These are phyloP conservation scores for Geotria australis DNA, from an alignment of 2,797 vertebrate species.

Conservation along the genomic window DNA sequence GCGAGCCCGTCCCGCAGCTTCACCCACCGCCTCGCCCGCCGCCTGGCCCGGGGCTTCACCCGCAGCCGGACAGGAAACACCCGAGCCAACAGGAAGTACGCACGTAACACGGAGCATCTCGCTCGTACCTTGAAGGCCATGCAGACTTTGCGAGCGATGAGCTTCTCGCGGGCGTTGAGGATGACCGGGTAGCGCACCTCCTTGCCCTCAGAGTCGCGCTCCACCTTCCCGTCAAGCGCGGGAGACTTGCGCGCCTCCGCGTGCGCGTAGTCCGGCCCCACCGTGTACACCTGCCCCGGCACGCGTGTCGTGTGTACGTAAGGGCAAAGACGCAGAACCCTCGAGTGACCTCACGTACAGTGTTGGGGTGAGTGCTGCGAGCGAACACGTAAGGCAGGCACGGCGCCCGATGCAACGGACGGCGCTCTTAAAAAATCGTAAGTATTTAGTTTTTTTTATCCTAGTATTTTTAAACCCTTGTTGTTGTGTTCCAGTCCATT, in stretches of 20 bases:
- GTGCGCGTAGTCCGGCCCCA: slow-evolving; percentile 86
- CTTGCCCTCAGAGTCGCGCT: slow-evolving; percentile 86
- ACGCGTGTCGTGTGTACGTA: too few relatives aligned
- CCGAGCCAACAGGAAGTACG: too few relatives aligned
- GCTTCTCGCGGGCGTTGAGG: slow-evolving; percentile 93
- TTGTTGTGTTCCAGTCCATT: too few relatives aligned
- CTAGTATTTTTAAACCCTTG: too few relatives aligned
- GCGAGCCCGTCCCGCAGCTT: too few relatives aligned
- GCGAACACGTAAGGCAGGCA: background rate
- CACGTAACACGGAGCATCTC: background rate
- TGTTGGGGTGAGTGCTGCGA: too few relatives aligned
- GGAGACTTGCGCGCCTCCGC: slow-evolving; percentile 91
- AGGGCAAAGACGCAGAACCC: too few relatives aligned
- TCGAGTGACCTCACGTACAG: too few relatives aligned
- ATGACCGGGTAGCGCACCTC: slow-evolving; percentile 95
- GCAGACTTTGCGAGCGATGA: slow-evolving; percentile 87
- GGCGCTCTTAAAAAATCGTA: background rate
- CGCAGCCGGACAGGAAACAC: too few relatives aligned
- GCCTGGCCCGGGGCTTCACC: too few relatives aligned
- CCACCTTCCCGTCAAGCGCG: slow-evolving; percentile 81
- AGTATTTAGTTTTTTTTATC: too few relatives aligned
- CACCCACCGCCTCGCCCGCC: too few relatives aligned
- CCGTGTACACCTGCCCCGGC: slow-evolving; percentile 55
- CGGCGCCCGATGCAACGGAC: background rate
- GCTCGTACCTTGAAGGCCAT: slow-evolving; percentile 64